These are phyloP conservation scores for Syngnathus scovelli DNA, from an alignment of 2,113 vertebrate species.

Conservation along the genomic window DNA sequence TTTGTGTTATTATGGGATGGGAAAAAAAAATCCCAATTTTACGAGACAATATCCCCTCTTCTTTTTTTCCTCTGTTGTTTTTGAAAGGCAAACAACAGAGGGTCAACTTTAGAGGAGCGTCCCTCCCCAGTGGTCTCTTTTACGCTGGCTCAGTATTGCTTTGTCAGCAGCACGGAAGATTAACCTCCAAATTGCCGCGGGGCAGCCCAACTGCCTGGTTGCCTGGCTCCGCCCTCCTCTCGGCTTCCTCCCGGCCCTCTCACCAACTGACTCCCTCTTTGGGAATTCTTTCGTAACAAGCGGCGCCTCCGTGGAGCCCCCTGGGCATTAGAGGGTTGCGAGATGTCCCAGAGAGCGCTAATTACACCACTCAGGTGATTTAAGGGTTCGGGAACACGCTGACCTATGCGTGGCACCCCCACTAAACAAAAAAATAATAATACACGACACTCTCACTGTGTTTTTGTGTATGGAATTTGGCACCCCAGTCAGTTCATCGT, in stretches of 20 bases:
- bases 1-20: not conserved
- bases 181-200: conserved; percentile 63
- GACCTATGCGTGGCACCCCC: conserved; percentile 55
- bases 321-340: conserved; percentile 67
- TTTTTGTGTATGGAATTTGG: not conserved
- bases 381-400: conserved; percentile 62
- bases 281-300: conserved; percentile 66
- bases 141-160: conserved; percentile 39
- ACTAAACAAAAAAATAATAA: conserved; percentile 12
- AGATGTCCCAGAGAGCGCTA: conserved; percentile 62
- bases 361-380: conserved; percentile 69
- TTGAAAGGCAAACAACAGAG: too few species aligned
- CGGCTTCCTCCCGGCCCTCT: conserved; percentile 28
- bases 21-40: not conserved
- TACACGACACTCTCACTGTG: conserved; percentile 33
- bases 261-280: conserved; percentile 27
- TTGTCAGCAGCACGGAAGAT: conserved; percentile 69
- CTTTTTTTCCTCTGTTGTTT: too few species aligned
- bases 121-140: conserved; percentile 24
- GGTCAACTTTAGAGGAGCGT: not conserved
- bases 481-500: not conserved
- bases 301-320: conserved; percentile 67
- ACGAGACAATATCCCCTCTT: not conserved
- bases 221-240: conserved; percentile 20
- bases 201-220: conserved; percentile 37